These are phyloP conservation scores for Blastobasis lacticolella DNA, from an alignment of 2,888 invertebrate species.

Conservation along the genomic window DNA sequence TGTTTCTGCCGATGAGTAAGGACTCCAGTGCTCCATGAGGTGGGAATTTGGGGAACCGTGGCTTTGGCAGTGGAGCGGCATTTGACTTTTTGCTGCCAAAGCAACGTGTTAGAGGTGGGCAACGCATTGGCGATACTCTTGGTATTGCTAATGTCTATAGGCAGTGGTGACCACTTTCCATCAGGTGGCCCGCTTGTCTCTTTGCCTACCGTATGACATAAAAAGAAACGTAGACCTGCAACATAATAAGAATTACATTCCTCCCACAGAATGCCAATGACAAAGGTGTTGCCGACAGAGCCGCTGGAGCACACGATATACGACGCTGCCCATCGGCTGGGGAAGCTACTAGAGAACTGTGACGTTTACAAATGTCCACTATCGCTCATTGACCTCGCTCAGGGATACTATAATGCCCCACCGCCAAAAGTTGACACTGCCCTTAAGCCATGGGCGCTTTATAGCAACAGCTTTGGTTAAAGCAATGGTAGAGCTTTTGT, in stretches of 20 bases:
- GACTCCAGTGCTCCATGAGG: too few species aligned
- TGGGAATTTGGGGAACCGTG: too few species aligned
- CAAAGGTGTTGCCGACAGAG: conserved; percentile 76
- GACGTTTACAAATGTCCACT: conserved; percentile 77
- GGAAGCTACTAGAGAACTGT: conserved; percentile 64
- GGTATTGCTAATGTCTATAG: too few species aligned
- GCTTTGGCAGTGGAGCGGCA: too few species aligned
- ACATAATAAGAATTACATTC: neutral
- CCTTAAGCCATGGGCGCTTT: conserved; percentile 51
- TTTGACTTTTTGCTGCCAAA: too few species aligned
- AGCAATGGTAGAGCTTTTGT: neutral
- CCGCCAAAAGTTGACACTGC: conserved; percentile 38
- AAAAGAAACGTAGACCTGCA: too few species aligned
- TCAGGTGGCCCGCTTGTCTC: too few species aligned
- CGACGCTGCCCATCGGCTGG: conserved; percentile 75
- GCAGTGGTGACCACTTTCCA: too few species aligned
- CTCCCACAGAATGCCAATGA: conserved; percentile 77
- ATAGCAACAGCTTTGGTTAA: conserved; percentile 36
- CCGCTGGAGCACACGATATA: conserved; percentile 78
- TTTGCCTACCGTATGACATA: too few species aligned
- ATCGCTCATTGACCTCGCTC: conserved; percentile 81
- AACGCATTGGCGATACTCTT: too few species aligned
- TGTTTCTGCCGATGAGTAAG: too few species aligned
- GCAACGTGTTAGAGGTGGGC: too few species aligned
- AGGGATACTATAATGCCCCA: conserved; percentile 73